Base-by-base conservation (phyloP, 2,797 vertebrate genomes). In the Smutsia temminckii region DNA sequence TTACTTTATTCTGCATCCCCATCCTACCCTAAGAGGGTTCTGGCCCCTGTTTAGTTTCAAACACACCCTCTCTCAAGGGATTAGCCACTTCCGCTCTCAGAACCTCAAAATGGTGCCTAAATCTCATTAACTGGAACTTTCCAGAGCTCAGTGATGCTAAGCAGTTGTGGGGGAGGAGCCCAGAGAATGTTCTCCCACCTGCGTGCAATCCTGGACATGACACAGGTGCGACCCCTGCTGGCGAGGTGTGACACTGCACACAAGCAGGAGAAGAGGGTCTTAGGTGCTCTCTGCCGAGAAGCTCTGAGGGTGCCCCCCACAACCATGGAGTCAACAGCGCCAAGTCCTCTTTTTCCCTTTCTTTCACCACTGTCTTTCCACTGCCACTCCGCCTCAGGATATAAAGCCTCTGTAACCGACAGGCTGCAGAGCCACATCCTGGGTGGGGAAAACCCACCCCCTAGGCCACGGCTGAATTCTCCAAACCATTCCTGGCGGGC, bases 141-240 rank as follows among this genome's bases (percentile, higher is more conserved):
- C 68, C 42, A 5, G 23, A 84, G 79, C 49, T 61, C 79, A 11
- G 78, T 25, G 79, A 86, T 32, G 69, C 79, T 68, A 55, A 71
- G 13, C 42, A 21, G 51, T 2, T 12, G 7, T 53, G 3, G 34
- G 25, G 85, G 90, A 85, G 89, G 79, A 72, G 51, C 14, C 37
- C 16, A 4, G 5, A 71, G 63, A 46, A 63, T 40, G 68, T 46
- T 92, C 74, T 83, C 1, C 1, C 20, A 37, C 32, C 51, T 42
- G 27, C 6, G 0, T 0, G 49, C 59, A 51, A 63, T n/a, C 23
- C 55, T 7, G 61, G 63, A 37, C 0, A 10, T 42, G 61, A 87
- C 86, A 18, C 93, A 4, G 49, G 80, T 59, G 80, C 89, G 96
- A 85, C 95, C 84, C 85, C 96, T 97, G 94, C 86, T 85, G 94